Evolutionary conservation across 92 coral and sea anemone species (phyloP), one percentile per base, ranked within the genome.

Genomic region (Siderastrea siderea): DNA sequence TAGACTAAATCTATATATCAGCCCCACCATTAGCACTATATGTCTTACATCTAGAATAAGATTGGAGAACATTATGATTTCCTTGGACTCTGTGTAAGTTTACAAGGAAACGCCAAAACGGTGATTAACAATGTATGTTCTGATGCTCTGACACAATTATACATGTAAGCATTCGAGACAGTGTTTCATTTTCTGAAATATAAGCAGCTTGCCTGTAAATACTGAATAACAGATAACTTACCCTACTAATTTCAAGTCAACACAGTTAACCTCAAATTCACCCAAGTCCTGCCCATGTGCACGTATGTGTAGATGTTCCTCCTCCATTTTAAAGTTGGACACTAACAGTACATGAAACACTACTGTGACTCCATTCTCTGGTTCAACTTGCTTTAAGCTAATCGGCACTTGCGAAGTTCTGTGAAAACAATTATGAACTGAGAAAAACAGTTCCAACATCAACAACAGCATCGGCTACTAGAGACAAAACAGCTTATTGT

Each of bases 341-440:
- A 71, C 88, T 10, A 93, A 53, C 11, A 90, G 45, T 16, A 85
- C 94, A 59, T 93, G 96, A 74, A 93, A 93, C 58, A 90, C 85
- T 26, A 93, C 88, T 1, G 92, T 93, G 7, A 90, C 75, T 6
- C 87, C 87, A 17, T 79, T 64, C 48, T 68, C 92, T 11, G 77
- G 86, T 16, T 48, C 5, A 38, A 82, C 87, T 14, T 71, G 62
- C 71, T 58, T 52, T 0, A 83, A 47, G 16, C 48, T 47, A 45
- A 58, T 49, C 8, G 48, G 49, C 0, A 3, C 3, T 3, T 10
- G n/a, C 15, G 17, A 3, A 3, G 64, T 16, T 7, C 66, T 53
- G 17, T 11, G 7, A 66, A 49, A 62, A 15, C 1, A 75, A 54
- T 6, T 5, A 9, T 0, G 0, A 26, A 0, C 38, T 66, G 13